Conservation (phyloP, 2,888 invertebrate genomes). For the Epirrita christyi region DNA sequence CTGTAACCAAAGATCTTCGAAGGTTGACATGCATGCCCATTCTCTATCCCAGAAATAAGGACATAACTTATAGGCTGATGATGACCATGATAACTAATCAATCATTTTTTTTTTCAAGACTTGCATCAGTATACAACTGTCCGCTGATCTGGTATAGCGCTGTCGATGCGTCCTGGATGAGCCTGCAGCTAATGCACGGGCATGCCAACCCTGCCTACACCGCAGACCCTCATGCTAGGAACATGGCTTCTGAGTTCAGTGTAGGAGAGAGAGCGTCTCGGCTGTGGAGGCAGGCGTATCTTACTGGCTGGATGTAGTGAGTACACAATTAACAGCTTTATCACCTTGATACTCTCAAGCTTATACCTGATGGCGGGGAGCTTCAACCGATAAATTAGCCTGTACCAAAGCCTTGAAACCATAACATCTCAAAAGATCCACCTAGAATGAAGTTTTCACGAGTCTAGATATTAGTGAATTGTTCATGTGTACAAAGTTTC, state of each 20-base stretch:
- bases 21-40: too few species aligned
- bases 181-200: conserved; percentile 53
- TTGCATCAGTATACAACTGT: conserved; percentile 57
- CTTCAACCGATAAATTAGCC: too few species aligned
- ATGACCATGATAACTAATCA: neutral
- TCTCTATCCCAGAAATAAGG: neutral
- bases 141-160: conserved; percentile 63
- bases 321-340: conserved; percentile 35
- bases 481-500: too few species aligned
- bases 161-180: conserved; percentile 55
- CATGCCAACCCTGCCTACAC: conserved; percentile 49
- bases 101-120: conserved; percentile 37
- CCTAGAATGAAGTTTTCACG: too few species aligned
- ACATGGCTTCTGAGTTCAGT: conserved; percentile 34
- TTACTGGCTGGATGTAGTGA: conserved; percentile 53
- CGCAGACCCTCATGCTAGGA: conserved; percentile 41
- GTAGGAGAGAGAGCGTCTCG: conserved; percentile 46
- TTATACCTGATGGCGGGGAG: too few species aligned
- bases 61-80: neutral
- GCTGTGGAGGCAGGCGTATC: conserved; percentile 50
- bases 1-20: too few species aligned
- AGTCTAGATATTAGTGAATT: too few species aligned
- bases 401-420: too few species aligned
- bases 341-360: too few species aligned
- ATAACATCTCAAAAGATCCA: too few species aligned